Conservation (phyloP, 2,888 invertebrate genomes). For the Zaprionus obscuricornis region DNA sequence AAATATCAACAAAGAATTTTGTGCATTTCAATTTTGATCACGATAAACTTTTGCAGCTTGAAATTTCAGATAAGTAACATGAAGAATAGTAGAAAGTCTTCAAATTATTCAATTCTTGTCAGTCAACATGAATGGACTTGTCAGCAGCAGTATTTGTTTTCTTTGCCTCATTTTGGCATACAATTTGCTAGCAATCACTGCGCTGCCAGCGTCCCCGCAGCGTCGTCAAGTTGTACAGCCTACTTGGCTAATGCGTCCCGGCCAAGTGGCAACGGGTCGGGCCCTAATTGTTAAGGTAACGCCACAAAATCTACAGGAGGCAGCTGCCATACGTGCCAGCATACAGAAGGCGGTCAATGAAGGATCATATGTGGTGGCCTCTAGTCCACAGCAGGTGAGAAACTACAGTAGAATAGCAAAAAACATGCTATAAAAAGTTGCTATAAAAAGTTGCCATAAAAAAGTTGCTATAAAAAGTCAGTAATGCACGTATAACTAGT, state of each 20-base stretch:
- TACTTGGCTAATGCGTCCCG: constrained; percentile 57
- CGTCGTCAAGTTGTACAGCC: constrained; percentile 71
- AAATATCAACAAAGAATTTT: too few species aligned
- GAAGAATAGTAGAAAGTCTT: too few species aligned
- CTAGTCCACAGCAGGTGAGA: constrained; percentile 59
- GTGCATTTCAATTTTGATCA: too few species aligned
- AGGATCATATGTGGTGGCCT: constrained; percentile 61
- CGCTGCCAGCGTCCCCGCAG: not conserved
- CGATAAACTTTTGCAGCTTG: too few species aligned
- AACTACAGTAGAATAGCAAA: too few species aligned
- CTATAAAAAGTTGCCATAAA: too few species aligned
- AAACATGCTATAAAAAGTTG: too few species aligned
- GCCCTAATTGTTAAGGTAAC: constrained; percentile 56
- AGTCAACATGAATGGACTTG: constrained; percentile 19
- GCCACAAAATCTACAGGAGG: constrained; percentile 58
- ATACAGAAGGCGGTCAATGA: constrained; percentile 71
- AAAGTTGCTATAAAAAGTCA: too few species aligned
- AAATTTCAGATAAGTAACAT: too few species aligned
- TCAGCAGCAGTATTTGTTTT: not conserved
- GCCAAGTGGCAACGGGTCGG: not conserved
- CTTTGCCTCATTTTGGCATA: not conserved
- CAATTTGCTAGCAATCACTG: not conserved
- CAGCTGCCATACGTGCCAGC: constrained; percentile 56
- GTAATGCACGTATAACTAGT: too few species aligned
- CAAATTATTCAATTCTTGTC: too few species aligned